These are phyloP conservation scores for Pipistrellus pipistrellus DNA, from an alignment of 2,797 vertebrate genomes.

Conservation along the genomic window DNA sequence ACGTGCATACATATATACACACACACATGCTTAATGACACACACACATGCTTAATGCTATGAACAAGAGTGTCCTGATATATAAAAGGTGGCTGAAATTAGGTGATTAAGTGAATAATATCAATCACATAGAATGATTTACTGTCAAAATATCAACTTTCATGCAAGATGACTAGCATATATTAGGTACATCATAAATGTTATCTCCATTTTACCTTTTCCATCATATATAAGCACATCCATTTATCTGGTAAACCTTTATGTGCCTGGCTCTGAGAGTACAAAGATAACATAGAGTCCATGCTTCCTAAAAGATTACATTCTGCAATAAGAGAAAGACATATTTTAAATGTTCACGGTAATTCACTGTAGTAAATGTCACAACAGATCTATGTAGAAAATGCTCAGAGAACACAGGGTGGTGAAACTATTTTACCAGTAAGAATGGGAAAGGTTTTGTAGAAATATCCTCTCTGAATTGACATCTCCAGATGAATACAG, in stretches of 20 bases:
- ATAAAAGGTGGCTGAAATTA: conserved; percentile 11
- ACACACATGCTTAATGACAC: too few relatives aligned
- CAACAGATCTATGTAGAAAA: neutral
- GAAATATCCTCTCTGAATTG: neutral
- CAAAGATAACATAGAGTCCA: neutral
- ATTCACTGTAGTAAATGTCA: neutral
- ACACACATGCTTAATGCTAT: neutral
- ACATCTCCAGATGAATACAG: neutral
- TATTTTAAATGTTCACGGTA: neutral
- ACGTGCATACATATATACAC: too few relatives aligned
- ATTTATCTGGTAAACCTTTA: neutral
- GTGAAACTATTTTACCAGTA: neutral
- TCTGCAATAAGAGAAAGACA: neutral
- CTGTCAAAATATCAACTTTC: neutral
- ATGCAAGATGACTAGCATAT: neutral
- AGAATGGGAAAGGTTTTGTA: neutral
- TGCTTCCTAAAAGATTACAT: neutral
- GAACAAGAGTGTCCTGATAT: neutral
- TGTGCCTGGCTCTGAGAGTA: neutral
- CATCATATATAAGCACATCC: neutral
- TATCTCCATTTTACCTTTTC: conserved; percentile 16
- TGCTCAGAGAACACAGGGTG: neutral
- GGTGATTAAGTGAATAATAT: neutral
- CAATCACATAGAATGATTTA: conserved; percentile 10
- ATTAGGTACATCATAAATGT: neutral